Conservation (phyloP, 2,797 vertebrate species). For the Emys orbicularis region DNA sequence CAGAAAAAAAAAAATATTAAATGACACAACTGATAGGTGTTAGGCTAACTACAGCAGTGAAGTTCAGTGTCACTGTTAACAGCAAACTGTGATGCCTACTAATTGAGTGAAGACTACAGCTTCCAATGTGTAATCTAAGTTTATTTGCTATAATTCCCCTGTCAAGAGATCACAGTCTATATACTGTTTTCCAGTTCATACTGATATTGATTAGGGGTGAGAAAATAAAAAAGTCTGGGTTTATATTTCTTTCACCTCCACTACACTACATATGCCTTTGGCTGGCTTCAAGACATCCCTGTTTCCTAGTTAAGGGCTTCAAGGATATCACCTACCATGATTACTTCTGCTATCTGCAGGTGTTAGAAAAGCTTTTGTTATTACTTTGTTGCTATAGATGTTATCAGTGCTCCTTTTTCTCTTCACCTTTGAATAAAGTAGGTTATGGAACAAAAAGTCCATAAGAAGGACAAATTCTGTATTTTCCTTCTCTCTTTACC, state of each 20-base stretch:
- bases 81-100: background rate
- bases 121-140: background rate
- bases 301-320: background rate
- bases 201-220: background rate
- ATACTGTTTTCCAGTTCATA: background rate
- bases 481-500: background rate
- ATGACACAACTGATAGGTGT: background rate
- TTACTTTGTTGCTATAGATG: background rate
- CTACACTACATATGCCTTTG: background rate
- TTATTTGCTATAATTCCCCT: background rate
- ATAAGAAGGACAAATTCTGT: background rate
- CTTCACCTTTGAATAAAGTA: conserved; percentile 34
- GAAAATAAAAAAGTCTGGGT: background rate
- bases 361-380: background rate
- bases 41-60: background rate
- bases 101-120: background rate
- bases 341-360: background rate
- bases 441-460: background rate
- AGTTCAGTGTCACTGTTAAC: background rate
- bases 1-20: background rate
- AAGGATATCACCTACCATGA: fast-evolving
- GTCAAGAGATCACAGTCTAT: fast-evolving
- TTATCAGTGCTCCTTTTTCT: background rate
- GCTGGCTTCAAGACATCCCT: background rate
- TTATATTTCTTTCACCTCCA: background rate